Evolutionary conservation across 2,797 vertebrate species (phyloP).

Genomic region (Rhabdophis nuchalis): DNA sequence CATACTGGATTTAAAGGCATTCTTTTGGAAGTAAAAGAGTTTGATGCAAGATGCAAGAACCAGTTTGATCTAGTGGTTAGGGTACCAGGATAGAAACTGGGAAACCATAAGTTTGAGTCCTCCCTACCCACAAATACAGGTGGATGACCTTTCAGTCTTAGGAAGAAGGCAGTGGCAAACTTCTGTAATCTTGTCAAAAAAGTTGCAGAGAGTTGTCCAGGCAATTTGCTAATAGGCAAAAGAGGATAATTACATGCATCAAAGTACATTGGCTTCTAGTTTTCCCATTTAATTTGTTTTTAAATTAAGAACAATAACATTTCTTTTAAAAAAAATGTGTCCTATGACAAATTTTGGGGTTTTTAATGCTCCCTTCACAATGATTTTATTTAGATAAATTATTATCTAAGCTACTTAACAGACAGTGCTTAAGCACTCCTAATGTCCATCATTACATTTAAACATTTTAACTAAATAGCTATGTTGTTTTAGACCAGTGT

Average conservation of each 20-base stretch:
- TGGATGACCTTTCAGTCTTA: background rate
- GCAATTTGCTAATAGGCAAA: background rate
- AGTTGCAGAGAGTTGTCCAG: background rate
- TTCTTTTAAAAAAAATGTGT: background rate
- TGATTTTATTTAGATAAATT: background rate
- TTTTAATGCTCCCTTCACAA: background rate
- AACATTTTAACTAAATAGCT: conserved; percentile 33
- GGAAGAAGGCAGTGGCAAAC: background rate
- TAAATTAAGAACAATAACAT: background rate
- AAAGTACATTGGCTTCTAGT: background rate
- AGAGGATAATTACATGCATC: background rate
- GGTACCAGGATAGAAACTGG: background rate
- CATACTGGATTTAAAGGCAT: background rate
- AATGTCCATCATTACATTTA: background rate
- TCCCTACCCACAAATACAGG: background rate
- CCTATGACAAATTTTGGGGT: background rate
- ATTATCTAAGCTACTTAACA: conserved; percentile 4
- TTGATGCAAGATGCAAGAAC: background rate
- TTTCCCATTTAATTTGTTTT: background rate
- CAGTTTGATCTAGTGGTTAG: background rate
- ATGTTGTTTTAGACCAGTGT: conserved; percentile 14
- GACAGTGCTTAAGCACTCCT: background rate
- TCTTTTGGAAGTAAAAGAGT: background rate
- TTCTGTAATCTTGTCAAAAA: background rate
- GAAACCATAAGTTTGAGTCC: background rate